Evolutionary conservation across 2,888 invertebrate genomes (phyloP), one percentile per base, ranked within the genome.

Genomic region (Caenorhabditis sp.): DNA sequence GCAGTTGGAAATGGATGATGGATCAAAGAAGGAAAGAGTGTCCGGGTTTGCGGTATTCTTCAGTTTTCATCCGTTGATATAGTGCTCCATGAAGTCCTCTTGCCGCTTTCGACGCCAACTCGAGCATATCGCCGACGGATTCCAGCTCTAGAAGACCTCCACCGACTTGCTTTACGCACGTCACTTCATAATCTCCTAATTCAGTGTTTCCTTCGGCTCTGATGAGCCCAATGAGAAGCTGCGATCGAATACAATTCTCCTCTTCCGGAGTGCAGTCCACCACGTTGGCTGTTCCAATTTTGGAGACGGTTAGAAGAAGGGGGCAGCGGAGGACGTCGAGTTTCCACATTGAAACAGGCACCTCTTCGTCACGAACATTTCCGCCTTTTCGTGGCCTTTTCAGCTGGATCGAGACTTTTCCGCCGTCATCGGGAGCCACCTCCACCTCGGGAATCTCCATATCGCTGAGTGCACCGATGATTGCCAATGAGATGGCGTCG

Each of bases 401-500:
- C 83, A 78, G 37, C 39, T 55, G 53, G 11, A 86, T 75, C 24
- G 75, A 65, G 63, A 79, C 75, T 65, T 81, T 83, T 32, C 85
- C 84, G 20, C 82, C 84, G 30, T 86, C 86, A 9, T 83, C 85
- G 17, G 78, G 82, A n/a, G 83, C 46, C 26, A 82, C 76, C 8
- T 83, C 76, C 15, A 86, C 78, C 22, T 81, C 79, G 15, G 81
- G 79, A 52, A 86, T 82, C 39, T 83, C 71, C 13, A 82, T 56
- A 59, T 86, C 82, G 48, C 72, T 82, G 27, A 87, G 68, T 7
- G 87, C 87, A 6, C 86, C 85, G 53, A 84, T 70, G 7, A 86
- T 83, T 4, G 95, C 96, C 55, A 96, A 90, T 0, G 96, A 95
- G 0, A 95, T 94, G 8, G 95, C 95, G 92, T 98, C 98, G 90